Conservation (phyloP, 2,113 vertebrate genomes). For the Nanorana parkeri region DNA sequence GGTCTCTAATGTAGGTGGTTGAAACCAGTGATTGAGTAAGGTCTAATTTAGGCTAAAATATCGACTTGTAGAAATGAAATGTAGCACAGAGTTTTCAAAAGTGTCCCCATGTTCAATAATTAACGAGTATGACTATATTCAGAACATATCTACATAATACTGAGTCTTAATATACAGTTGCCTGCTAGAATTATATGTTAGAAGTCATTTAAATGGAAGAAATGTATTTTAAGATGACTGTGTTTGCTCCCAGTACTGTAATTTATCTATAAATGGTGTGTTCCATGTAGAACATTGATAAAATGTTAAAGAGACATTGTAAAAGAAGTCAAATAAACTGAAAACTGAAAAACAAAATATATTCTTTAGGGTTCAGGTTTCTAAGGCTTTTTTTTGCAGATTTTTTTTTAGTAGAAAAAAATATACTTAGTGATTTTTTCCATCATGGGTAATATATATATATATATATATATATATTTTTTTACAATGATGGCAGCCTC, state of each 20-base stretch:
- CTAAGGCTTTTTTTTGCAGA: too few relatives aligned
- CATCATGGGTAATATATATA: too few relatives aligned
- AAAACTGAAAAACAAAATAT: too few relatives aligned
- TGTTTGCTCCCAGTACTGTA: constrained; percentile 4
- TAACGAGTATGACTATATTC: constrained; percentile 51
- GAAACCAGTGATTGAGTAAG: constrained; percentile 45
- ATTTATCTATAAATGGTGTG: constrained; percentile 29
- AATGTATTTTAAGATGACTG: constrained; percentile 38
- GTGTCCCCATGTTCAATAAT: constrained; percentile 52
- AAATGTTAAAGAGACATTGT: constrained; percentile 19
- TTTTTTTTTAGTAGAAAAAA: too few relatives aligned
- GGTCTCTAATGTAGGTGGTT: constrained; percentile 39
- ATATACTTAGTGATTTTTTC: too few relatives aligned
- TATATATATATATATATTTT: too few relatives aligned
- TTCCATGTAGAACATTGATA: constrained; percentile 19
- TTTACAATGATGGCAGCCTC: too few relatives aligned
- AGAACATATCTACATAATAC: constrained; percentile 45
- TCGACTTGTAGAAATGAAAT: constrained; percentile 38
- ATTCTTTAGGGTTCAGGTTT: too few relatives aligned
- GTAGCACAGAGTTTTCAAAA: constrained; percentile 34
- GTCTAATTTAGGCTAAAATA: constrained; percentile 51
- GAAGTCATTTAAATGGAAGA: constrained; percentile 29
- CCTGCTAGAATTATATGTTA: constrained; percentile 36
- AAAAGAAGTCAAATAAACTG: background rate
- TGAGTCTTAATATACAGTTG: constrained; percentile 34